Conservation (phyloP, 2,888 invertebrate genomes). For the Augochlorella aurata region DNA sequence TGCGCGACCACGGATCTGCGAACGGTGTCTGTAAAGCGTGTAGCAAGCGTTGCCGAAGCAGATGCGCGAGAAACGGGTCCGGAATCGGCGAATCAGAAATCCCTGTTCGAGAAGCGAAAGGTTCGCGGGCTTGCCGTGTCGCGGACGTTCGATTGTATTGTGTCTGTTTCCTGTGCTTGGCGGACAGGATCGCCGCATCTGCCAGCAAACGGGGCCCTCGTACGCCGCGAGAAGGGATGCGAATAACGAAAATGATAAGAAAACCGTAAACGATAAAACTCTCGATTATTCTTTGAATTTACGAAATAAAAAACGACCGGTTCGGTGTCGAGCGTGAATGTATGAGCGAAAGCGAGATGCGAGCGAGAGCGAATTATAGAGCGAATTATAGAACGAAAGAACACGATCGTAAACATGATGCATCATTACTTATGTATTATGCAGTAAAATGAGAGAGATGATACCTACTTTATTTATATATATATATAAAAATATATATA, state of each 20-base stretch:
- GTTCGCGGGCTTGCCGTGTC: slow-evolving; percentile 53
- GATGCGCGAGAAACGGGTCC: background rate
- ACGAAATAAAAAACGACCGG: slow-evolving; percentile 25
- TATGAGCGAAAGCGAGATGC: slow-evolving; percentile 37
- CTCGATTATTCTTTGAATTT: slow-evolving; percentile 47
- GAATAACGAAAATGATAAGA: slow-evolving; percentile 23
- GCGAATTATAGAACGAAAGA: slow-evolving; percentile 17
- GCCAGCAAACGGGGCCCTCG: slow-evolving; percentile 30
- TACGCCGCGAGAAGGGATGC: slow-evolving; percentile 14
- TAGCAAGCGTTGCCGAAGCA: background rate
- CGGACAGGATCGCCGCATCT: slow-evolving; percentile 25
- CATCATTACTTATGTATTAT: slow-evolving; percentile 75
- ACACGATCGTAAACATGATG: slow-evolving; percentile 65
- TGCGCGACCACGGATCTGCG: background rate
- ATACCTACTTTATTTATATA: slow-evolving; percentile 73
- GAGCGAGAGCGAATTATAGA: slow-evolving; percentile 47
- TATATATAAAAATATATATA: slow-evolving; percentile 69
- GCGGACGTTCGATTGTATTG: slow-evolving; percentile 61
- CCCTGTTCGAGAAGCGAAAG: background rate
- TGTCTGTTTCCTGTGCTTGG: slow-evolving; percentile 42
- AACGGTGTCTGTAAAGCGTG: background rate
- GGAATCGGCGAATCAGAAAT: background rate
- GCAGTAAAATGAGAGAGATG: slow-evolving; percentile 68
- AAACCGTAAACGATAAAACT: background rate
- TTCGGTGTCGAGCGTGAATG: slow-evolving; percentile 34